Conservation (phyloP, 2,888 invertebrate species). For the Tupiocoris notatus region DNA sequence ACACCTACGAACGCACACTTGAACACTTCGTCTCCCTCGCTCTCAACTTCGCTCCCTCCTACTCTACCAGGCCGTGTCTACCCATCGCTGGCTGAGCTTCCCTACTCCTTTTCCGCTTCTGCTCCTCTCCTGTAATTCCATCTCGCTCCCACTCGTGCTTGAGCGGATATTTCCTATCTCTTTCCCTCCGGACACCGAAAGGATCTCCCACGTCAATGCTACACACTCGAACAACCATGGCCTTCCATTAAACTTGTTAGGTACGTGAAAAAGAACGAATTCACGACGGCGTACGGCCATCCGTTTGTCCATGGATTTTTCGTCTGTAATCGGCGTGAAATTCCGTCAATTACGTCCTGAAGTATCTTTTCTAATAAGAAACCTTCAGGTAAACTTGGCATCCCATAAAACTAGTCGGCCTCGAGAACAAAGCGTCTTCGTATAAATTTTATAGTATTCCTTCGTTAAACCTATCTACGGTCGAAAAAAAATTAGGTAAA, state of each 20-base stretch:
- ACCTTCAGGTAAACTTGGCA: no score
- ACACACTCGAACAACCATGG: conserved; percentile 38
- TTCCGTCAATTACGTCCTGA: no score
- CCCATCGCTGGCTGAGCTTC: neutral
- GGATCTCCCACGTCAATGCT: conserved; percentile 44
- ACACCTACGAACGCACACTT: neutral
- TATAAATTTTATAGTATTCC: no score
- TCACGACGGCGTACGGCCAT: neutral
- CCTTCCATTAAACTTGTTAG: conserved; percentile 40
- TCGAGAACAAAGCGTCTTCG: no score
- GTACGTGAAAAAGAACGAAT: conserved; percentile 1
- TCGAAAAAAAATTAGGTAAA: no score
- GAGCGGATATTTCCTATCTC: neutral
- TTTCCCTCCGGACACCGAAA: conserved; percentile 14
- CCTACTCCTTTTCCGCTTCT: neutral
- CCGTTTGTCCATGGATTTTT: neutral
- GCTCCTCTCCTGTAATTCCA: neutral
- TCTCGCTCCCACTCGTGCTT: neutral
- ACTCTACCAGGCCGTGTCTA: conserved; percentile 1
- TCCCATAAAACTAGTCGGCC: no score
- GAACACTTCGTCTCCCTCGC: conserved; percentile 19
- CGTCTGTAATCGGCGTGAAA: neutral
- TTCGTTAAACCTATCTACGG: no score
- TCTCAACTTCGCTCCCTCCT: conserved; percentile 21
- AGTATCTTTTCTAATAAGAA: no score